Conservation (phyloP, 2,797 vertebrate species). For the Phrynocephalus vlangalii region DNA sequence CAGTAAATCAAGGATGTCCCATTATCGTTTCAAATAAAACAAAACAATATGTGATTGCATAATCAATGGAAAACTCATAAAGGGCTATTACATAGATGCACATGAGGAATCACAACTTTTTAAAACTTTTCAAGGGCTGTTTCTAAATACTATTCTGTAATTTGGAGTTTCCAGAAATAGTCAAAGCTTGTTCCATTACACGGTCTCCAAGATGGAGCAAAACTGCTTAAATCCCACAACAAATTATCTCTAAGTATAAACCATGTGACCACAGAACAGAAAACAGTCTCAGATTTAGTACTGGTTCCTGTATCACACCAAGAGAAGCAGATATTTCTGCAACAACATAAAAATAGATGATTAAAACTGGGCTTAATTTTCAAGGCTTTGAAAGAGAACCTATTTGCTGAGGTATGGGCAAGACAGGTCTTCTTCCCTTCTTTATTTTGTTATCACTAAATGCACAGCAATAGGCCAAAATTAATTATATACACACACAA, state of each 20-base stretch:
- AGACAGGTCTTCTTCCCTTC: not conserved
- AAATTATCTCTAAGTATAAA: slow-evolving; percentile 1
- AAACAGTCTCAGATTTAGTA: not conserved
- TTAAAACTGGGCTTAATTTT: slow-evolving; percentile 12
- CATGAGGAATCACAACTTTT: not conserved
- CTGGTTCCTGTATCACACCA: not conserved
- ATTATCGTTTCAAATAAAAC: not conserved
- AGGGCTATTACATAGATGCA: not conserved
- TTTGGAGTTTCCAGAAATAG: slow-evolving; percentile 17
- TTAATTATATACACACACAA: not conserved
- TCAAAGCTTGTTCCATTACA: not conserved
- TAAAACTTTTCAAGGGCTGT: not conserved
- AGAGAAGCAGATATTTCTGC: not conserved
- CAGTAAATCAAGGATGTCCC: not conserved
- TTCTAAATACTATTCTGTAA: slow-evolving; percentile 16
- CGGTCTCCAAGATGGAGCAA: not conserved
- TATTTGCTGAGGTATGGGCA: slow-evolving; percentile 4
- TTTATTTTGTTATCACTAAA: not conserved
- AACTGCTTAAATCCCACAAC: slow-evolving; percentile 5
- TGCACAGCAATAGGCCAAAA: not conserved
- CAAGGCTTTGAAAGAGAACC: not conserved
- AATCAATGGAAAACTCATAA: slow-evolving; percentile 1
- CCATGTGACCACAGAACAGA: not conserved
- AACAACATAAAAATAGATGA: not conserved
- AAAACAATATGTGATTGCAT: not conserved